Evolutionary conservation across 2,113 vertebrate species (phyloP).

Genomic region (Dicentrarchus labrax): DNA sequence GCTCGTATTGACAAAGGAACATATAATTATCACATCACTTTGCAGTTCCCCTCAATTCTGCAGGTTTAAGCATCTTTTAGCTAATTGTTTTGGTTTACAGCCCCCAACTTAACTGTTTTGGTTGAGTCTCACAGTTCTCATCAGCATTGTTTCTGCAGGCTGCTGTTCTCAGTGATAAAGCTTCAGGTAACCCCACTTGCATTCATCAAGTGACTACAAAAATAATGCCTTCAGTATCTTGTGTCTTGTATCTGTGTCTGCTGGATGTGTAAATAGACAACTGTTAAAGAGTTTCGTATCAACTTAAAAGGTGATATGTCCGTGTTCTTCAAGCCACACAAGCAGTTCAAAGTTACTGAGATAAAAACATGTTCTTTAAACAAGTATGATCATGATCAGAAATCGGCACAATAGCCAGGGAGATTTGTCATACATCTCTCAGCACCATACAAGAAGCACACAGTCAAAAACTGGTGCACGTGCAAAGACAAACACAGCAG

Average conservation of each 20-base stretch:
- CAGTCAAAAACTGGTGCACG: not conserved
- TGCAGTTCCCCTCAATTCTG: too few relatives aligned
- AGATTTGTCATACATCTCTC: not conserved
- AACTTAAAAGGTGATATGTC: not conserved
- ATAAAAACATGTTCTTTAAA: not conserved
- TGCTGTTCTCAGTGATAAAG: not conserved
- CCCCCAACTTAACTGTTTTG: not conserved
- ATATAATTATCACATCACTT: not conserved
- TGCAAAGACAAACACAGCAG: not conserved
- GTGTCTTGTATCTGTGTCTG: too few relatives aligned
- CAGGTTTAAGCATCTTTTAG: too few relatives aligned
- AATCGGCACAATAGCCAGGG: not conserved
- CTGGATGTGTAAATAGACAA: too few relatives aligned
- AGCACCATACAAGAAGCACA: not conserved
- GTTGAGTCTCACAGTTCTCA: not conserved
- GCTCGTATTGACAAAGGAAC: not conserved
- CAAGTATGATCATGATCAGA: not conserved
- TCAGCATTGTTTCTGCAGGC: not conserved
- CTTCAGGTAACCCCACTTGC: too few relatives aligned
- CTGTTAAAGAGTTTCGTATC: too few relatives aligned
- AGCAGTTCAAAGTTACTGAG: not conserved
- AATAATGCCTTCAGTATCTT: too few relatives aligned
- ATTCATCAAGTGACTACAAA: too few relatives aligned
- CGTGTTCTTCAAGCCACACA: too few relatives aligned
- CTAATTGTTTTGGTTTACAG: not conserved